Base-by-base conservation (phyloP, 1,140 invertebrate genomes). In the Lepidurus couesii region DNA sequence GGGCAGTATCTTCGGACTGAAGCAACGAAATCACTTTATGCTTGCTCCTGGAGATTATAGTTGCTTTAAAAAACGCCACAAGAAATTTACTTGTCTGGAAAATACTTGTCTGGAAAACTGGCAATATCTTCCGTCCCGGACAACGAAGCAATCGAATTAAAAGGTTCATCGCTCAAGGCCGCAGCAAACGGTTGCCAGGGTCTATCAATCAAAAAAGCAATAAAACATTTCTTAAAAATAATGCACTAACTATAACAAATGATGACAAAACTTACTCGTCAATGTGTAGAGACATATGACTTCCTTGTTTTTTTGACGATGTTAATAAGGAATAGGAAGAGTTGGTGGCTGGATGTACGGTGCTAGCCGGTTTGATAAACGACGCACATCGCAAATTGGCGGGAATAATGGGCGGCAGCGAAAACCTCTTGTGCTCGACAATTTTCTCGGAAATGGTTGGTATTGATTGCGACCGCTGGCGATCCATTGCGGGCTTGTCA, bases 121-220 rank as follows among this genome's bases (percentile, higher is more conserved):
- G 81, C 81, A 73, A 82, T 82, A 75, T 81, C 81, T 26, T 81
- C 81, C 24, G 80, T 80, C 11, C 81, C 81, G 13, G 81, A 80
- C 11, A 82, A 77, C 4, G 81, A 82, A 16, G 77, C 81, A 65
- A 82, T 82, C 21, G 81, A 82, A 26, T 81, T 81, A 79, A 79
- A 82, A 11, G 81, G 81, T 75, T 82, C 81, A 77, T 82, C 81
- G 80, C 81, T 82, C 75, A 80, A 75, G 24, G 80, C 1, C 24
- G 24, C 81, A 26, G 53, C 21, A 65, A 65, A 65, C 16, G 53
- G 53, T 21, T 13, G 53, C 53, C 53, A 65, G 16, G 53, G 16
- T 4, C 53, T 65, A 65, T 4, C 13, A 13, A 65, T 21, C 13
- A 16, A 21, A 65, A 65, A 7, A 11, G 21, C 53, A 65, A 65